These are phyloP conservation scores for Oceanodroma tethys DNA, from an alignment of 2,113 vertebrate genomes.

Conservation along the genomic window DNA sequence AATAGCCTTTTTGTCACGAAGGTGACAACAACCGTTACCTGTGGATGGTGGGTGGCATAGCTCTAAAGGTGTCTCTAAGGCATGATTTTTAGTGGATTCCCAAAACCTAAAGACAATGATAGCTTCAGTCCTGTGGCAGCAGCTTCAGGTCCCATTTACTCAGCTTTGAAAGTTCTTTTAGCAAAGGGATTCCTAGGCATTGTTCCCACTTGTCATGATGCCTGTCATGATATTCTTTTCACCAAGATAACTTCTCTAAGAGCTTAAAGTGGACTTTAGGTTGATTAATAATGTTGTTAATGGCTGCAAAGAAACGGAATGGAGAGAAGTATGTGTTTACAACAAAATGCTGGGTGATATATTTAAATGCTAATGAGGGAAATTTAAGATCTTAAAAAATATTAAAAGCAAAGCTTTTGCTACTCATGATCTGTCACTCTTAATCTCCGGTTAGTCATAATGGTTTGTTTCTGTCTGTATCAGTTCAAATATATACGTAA, in stretches of 20 bases:
- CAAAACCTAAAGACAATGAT: neutral
- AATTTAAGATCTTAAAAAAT: neutral
- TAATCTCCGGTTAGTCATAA: neutral
- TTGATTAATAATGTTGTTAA: neutral
- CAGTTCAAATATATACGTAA: neutral
- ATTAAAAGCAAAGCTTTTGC: neutral
- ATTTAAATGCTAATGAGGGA: neutral
- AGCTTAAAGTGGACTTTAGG: neutral
- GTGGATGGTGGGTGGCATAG: neutral
- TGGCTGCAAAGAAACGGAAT: neutral
- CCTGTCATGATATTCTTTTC: neutral
- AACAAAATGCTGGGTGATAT: neutral
- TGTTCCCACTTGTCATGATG: neutral
- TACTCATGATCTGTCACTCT: neutral
- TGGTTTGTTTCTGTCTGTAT: neutral
- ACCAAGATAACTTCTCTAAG: neutral
- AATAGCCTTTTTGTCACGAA: neutral
- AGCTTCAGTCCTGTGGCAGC: neutral
- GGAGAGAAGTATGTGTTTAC: neutral
- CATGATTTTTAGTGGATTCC: neutral
- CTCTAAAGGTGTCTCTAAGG: neutral
- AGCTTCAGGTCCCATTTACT: neutral
- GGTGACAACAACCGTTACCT: rapidly evolving
- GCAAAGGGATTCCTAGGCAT: neutral
- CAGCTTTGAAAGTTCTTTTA: neutral